Conservation (phyloP, 2,797 vertebrate genomes). For the Anas bahamensis region DNA sequence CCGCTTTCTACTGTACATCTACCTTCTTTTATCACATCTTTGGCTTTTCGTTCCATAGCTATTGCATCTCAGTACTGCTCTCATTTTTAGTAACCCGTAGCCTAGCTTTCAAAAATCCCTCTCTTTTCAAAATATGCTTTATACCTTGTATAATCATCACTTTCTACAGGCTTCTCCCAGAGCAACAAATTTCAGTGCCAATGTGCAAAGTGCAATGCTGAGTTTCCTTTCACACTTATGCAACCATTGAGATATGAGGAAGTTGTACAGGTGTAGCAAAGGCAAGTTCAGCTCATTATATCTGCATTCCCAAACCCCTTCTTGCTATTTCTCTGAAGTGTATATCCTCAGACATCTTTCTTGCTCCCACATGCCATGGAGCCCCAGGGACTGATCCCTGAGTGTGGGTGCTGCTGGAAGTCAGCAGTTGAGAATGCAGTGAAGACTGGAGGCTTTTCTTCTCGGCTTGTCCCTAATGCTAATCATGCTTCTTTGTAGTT, state of each 20-base stretch:
- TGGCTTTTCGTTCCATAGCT: conserved; percentile 30
- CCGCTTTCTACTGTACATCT: conserved; percentile 33
- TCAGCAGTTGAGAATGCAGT: not conserved
- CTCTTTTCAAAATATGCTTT: not conserved
- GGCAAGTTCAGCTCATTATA: not conserved
- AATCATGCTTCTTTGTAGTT: not conserved
- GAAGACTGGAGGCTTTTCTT: not conserved
- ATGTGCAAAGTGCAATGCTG: not conserved
- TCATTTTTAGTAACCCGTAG: conserved; percentile 32
- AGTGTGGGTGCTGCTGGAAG: not conserved
- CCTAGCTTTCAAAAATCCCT: conserved; percentile 17
- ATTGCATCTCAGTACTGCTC: not conserved
- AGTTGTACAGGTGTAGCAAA: not conserved
- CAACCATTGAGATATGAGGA: not conserved
- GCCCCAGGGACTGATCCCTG: not conserved
- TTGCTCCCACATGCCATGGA: not conserved
- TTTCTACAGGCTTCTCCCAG: not conserved
- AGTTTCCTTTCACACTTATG: not conserved
- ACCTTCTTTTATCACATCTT: conserved; percentile 43
- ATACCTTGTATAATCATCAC: not conserved
- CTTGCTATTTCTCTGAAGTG: not conserved
- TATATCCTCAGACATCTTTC: not conserved
- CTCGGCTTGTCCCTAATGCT: not conserved
- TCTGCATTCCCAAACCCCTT: not conserved
- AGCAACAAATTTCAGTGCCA: not conserved